Evolutionary conservation across 2,113 vertebrate species (phyloP).

Genomic region (Uria aalge): DNA sequence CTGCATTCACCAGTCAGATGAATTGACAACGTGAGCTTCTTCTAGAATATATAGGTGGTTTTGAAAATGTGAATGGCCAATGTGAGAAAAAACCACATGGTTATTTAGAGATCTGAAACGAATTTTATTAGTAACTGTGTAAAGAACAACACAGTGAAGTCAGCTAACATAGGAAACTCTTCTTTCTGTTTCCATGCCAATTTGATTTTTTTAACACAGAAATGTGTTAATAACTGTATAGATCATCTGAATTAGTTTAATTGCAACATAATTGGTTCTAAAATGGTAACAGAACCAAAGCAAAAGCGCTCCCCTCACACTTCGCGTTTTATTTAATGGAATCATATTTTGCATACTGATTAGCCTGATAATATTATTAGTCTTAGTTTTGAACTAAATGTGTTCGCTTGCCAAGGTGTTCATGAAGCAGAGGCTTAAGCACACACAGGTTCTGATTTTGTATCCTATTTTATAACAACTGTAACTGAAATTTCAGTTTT

Average conservation of each 20-base stretch:
- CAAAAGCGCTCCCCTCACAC: not conserved
- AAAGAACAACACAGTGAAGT: not conserved
- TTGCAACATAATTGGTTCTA: not conserved
- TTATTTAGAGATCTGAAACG: not conserved
- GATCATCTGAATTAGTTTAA: not conserved
- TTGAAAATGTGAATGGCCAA: not conserved
- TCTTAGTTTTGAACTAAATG: not conserved
- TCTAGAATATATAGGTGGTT: not conserved
- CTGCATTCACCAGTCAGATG: not conserved
- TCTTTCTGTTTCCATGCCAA: not conserved
- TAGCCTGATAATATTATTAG: not conserved
- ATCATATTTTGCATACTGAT: not conserved
- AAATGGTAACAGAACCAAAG: not conserved
- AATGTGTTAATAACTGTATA: not conserved
- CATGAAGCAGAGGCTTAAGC: not conserved
- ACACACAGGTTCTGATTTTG: not conserved
- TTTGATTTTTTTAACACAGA: not conserved
- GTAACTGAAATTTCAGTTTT: not conserved
- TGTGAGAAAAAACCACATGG: not conserved
- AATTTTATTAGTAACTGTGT: not conserved
- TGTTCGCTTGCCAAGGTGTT: not conserved
- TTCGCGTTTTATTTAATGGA: not conserved
- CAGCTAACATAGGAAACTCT: not conserved
- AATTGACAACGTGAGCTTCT: not conserved
- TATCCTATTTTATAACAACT: not conserved